Percentiles rank a stretch among this genome's conserved stretches.
These are phyloP conservation scores for Ornithoptera alexandrae DNA, from an alignment of 2,888 invertebrate genomes.

Conservation along the genomic window DNA sequence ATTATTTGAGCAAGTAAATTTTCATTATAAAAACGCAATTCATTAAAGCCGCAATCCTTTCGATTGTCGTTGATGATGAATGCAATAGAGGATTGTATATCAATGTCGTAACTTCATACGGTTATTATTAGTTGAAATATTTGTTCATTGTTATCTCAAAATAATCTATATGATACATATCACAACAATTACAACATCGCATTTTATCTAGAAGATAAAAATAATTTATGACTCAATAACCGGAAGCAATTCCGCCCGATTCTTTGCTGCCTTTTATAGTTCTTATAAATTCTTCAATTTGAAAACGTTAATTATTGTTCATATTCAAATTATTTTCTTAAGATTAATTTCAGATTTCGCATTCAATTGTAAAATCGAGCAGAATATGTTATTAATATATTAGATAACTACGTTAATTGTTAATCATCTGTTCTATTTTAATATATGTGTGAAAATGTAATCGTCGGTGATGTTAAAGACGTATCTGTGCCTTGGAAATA, in stretches of 20 bases:
- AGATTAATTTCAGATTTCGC: too few species aligned
- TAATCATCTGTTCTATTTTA: too few species aligned
- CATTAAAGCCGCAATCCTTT: not conserved
- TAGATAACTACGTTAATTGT: too few species aligned
- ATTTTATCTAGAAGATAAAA: constrained; percentile 11
- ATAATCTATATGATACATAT: constrained; percentile 23
- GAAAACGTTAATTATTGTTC: not conserved
- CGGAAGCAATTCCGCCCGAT: not conserved
- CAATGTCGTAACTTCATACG: constrained; percentile 15
- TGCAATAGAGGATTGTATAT: constrained; percentile 10
- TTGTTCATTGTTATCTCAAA: constrained; percentile 25
- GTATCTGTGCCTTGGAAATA: too few species aligned
- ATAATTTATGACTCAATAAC: not conserved
- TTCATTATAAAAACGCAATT: not conserved
- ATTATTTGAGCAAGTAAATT: not conserved
- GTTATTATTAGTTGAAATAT: constrained; percentile 16
- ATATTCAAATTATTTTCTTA: too few species aligned
- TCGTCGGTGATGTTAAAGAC: too few species aligned
- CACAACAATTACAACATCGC: constrained; percentile 13
- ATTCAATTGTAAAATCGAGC: too few species aligned
- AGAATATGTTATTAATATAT: too few species aligned
- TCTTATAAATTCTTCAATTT: not conserved
- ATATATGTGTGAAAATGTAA: too few species aligned
- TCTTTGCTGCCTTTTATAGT: not conserved
- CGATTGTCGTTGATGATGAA: constrained; percentile 7